Percentiles rank a stretch among this genome's conserved stretches.
These are phyloP conservation scores for Plebejus argus DNA, from an alignment of 2,888 invertebrate species.

Conservation along the genomic window DNA sequence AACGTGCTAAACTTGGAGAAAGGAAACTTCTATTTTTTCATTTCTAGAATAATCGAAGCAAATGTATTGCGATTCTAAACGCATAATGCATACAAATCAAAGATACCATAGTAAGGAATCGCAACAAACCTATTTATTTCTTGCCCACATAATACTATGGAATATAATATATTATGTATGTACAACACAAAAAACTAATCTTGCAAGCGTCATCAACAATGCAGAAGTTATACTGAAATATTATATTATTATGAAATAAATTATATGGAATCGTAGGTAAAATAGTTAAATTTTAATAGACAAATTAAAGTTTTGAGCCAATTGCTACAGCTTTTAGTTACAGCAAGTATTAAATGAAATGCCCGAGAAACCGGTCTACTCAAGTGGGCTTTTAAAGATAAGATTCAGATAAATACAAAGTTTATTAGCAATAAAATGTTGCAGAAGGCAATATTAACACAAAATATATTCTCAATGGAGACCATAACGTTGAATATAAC, in stretches of 20 bases:
- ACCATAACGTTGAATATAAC: neutral
- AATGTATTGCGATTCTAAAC: no score
- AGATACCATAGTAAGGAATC: no score
- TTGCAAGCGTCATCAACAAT: neutral
- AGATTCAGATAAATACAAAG: constrained; percentile 24
- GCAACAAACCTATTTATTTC: no score
- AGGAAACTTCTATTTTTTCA: no score
- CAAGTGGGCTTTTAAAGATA: constrained; percentile 13
- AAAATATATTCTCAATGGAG: constrained; percentile 10
- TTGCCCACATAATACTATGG: neutral
- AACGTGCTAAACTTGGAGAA: no score
- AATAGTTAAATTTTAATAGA: neutral
- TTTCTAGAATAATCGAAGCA: no score
- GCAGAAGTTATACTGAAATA: neutral
- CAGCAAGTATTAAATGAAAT: neutral
- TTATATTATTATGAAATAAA: neutral
- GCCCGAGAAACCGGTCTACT: constrained; percentile 10
- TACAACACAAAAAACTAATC: neutral
- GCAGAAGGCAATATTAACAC: constrained; percentile 23
- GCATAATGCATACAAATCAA: no score
- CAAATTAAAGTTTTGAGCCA: neutral
- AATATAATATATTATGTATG: no score
- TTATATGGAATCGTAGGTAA: neutral
- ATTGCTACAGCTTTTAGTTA: neutral
- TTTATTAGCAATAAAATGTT: constrained; percentile 27